These are phyloP conservation scores for Pseudoips prasinana DNA, from an alignment of 2,888 invertebrate genomes.

Conservation along the genomic window DNA sequence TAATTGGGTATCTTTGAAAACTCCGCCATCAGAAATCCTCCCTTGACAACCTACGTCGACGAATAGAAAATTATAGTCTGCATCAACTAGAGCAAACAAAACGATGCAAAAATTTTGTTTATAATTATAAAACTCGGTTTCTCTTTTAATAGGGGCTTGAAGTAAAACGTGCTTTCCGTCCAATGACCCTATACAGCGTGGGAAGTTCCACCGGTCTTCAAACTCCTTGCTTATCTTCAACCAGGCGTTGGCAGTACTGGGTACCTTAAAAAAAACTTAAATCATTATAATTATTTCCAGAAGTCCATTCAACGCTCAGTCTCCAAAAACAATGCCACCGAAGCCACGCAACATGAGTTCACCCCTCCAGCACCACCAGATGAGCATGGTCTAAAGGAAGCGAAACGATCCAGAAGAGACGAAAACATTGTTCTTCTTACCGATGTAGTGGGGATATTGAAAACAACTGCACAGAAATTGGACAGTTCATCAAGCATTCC, in stretches of 20 bases:
- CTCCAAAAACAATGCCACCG: slow-evolving; percentile 11
- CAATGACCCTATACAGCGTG: slow-evolving; percentile 17
- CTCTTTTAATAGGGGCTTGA: too few species aligned
- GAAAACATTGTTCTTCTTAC: slow-evolving; percentile 10
- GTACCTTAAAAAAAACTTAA: slow-evolving; percentile 5
- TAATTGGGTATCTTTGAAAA: slow-evolving; percentile 6
- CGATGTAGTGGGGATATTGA: slow-evolving; percentile 13
- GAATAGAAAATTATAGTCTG: too few species aligned
- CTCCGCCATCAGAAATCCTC: slow-evolving; percentile 11
- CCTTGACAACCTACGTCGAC: slow-evolving; percentile 10
- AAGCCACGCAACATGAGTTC: slow-evolving; percentile 10
- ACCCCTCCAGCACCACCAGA: slow-evolving; percentile 7
- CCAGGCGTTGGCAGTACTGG: slow-evolving; percentile 4
- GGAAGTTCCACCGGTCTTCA: slow-evolving; percentile 15
- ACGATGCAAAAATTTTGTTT: too few species aligned
- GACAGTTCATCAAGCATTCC: slow-evolving; percentile 11
- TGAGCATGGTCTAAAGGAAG: slow-evolving; percentile 9
- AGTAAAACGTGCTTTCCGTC: too few species aligned
- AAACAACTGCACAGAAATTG: slow-evolving; percentile 15
- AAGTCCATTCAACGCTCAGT: slow-evolving; percentile 8
- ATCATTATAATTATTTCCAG: slow-evolving; percentile 5
- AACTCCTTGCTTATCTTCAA: slow-evolving; percentile 12
- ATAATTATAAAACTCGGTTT: too few species aligned
- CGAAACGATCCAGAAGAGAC: slow-evolving; percentile 13
- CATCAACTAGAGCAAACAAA: slow-evolving; percentile 13